phyloP scores from a whole-genome alignment of 1,140 invertebrate genomes.

The Leguminivora glycinivorella region DNA sequence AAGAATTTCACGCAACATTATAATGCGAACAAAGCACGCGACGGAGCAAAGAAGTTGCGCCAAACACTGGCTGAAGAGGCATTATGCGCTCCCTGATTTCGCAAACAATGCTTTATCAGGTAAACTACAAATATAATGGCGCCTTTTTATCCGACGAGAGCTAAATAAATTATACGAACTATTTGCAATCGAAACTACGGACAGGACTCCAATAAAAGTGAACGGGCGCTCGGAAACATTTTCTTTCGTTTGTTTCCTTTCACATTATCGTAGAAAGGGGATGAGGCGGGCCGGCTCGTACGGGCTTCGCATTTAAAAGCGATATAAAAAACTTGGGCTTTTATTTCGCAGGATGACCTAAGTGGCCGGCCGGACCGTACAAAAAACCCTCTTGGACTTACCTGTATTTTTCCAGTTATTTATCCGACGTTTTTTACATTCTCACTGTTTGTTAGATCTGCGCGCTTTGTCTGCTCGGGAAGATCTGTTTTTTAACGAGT shows the following conservation, averaged over 20 bases:
- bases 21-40: slow-evolving; percentile 45
- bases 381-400: slow-evolving; percentile 77
- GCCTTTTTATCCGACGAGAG: slow-evolving; percentile 35
- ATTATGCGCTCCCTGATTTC: slow-evolving; percentile 54
- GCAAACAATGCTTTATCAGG: slow-evolving; percentile 49
- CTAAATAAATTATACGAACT: slow-evolving; percentile 75
- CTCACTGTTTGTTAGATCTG: slow-evolving; percentile 70
- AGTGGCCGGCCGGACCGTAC: slow-evolving; percentile 75
- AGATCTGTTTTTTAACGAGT: slow-evolving; percentile 78
- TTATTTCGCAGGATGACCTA: slow-evolving; percentile 78
- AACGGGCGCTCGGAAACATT: slow-evolving; percentile 73
- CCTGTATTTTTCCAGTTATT: slow-evolving; percentile 79
- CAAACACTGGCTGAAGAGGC: slow-evolving; percentile 40
- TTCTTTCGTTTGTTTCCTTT: slow-evolving; percentile 78
- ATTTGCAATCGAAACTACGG: slow-evolving; percentile 76
- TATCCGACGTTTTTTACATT: slow-evolving; percentile 76
- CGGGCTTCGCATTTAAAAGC: slow-evolving; percentile 75
- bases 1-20: slow-evolving; percentile 51
- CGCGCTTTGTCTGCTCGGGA: slow-evolving; percentile 73
- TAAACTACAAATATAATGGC: slow-evolving; percentile 55
- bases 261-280: slow-evolving; percentile 70
- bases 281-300: slow-evolving; percentile 66
- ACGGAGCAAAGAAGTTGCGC: slow-evolving; percentile 42
- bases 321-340: slow-evolving; percentile 77
- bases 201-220: slow-evolving; percentile 70